Evolutionary conservation across 2,888 invertebrate genomes (phyloP).

Genomic region (Ectemnius continuus): DNA sequence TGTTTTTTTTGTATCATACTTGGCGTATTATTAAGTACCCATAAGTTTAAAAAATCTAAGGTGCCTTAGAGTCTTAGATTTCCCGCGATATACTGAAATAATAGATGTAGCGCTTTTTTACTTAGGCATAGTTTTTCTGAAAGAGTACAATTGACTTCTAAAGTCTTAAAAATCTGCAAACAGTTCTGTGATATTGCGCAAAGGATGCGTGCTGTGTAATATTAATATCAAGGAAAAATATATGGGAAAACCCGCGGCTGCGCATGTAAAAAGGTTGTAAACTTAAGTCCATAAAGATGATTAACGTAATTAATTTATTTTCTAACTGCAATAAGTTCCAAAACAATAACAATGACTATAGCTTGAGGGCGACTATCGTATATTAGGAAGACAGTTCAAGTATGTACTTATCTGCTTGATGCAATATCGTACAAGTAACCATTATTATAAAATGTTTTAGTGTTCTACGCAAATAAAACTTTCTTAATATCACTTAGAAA

Average conservation of each 20-base stretch:
- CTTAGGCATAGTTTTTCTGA: constrained; percentile 19
- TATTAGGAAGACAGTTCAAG: constrained; percentile 61
- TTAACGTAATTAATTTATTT: constrained; percentile 13
- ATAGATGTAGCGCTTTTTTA: neutral
- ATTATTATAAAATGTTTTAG: constrained; percentile 46
- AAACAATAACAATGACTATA: constrained; percentile 53
- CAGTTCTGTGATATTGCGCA: constrained; percentile 51
- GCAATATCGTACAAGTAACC: constrained; percentile 29
- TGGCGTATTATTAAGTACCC: no score
- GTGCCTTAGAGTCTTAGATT: no score
- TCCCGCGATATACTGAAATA: no score
- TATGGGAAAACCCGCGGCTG: neutral
- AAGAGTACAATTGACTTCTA: constrained; percentile 23
- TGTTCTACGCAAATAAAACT: constrained; percentile 38
- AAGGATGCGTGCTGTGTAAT: constrained; percentile 30
- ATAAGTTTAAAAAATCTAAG: no score
- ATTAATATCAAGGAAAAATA: constrained; percentile 16
- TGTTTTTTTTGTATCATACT: no score
- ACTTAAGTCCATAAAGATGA: no score
- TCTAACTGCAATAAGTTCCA: neutral
- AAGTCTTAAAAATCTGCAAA: constrained; percentile 20
- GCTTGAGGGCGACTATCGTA: constrained; percentile 33
- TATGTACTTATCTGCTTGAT: constrained; percentile 50
- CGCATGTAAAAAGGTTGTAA: no score
- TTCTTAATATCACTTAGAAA: constrained; percentile 31